Evolutionary conservation across 2,888 invertebrate genomes (phyloP), one percentile per base, ranked within the genome.

Genomic region (Eupeodes luniger): DNA sequence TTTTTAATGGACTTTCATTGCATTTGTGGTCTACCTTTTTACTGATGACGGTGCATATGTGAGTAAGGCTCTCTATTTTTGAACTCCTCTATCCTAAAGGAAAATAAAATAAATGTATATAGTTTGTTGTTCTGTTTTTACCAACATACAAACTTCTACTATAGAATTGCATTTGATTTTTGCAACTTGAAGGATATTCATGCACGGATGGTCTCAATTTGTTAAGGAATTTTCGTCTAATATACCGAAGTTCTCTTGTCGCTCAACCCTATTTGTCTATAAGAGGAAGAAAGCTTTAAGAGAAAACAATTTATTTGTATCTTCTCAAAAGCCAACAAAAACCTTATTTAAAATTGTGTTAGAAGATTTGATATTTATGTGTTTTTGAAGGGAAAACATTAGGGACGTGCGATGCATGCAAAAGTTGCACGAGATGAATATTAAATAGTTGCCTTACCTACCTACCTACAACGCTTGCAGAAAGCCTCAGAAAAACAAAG

Each of bases 1-100:
- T 51, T 75, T 88, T 81, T 85, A 85, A 88, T 88, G 88, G 88
- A 84, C 85, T 88, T 88, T 81, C 85, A 88, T 81, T 88, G 85
- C 88, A 85, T 78, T 88, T 85, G 85, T 62, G 88, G 88, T 59
- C 34, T 75, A 78, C 47, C 69, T 80, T 84, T 76, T 76, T 64
- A 49, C 27, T 49, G 47, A 44, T 51, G 62, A 40, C 55, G 57
- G 40, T 59, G 61, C 79, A 86, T 83, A 57, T 79, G 77, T 67
- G 72, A 77, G 85, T 61, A 5, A 72, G 57, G 11, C 36, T 44
- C 44, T 57, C 27, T 27, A 27, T 11, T 19, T 44, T 16, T 19
- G 19, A 12, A 6, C 57, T 57, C 47, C 51, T n/a, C 14, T 44
- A 11, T 44, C 51, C 27, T 34, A 5, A 34, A 27, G 61, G 66